A percentile compares a stretch with the other conserved stretches of the same genome.
Evolutionary conservation across 2,888 invertebrate genomes (phyloP).

Genomic region (Danaus chrysippus): DNA sequence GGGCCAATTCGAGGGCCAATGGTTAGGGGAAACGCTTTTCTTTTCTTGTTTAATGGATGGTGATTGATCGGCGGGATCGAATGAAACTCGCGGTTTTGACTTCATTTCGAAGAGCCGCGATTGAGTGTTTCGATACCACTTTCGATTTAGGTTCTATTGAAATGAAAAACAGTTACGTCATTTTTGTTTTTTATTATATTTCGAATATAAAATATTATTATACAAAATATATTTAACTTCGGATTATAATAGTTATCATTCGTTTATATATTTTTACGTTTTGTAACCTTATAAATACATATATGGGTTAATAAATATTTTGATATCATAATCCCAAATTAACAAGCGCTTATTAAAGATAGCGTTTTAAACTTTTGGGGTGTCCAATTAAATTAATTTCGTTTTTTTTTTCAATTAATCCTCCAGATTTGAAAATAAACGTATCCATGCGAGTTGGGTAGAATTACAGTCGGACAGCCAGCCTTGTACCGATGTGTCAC

Average conservation of each 20-base stretch:
- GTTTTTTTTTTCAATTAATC: constrained; percentile 47
- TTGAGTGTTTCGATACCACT: constrained; percentile 54
- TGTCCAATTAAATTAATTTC: constrained; percentile 5
- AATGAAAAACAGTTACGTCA: constrained; percentile 1
- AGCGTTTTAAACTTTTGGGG: too few species aligned
- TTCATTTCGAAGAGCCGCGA: constrained; percentile 64
- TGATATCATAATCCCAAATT: too few species aligned
- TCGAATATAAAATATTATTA: neutral
- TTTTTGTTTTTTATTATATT: constrained; percentile 1
- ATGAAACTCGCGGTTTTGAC: constrained; percentile 75
- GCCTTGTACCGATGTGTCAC: constrained; percentile 79
- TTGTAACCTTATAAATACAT: neutral
- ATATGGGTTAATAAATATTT: neutral
- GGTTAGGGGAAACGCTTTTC: constrained; percentile 77
- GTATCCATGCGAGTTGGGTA: constrained; percentile 58
- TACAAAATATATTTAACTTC: neutral
- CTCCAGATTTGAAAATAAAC: constrained; percentile 57
- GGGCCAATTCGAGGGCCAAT: constrained; percentile 77
- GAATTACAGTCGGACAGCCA: constrained; percentile 74
- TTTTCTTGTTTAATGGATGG: constrained; percentile 79
- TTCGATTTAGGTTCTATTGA: constrained; percentile 36
- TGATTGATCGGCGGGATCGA: constrained; percentile 75
- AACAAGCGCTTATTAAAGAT: too few species aligned
- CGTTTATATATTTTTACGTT: neutral
- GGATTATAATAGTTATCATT: neutral